A percentile compares a stretch with the other conserved stretches of the same genome.
Conservation (phyloP, 1,140 invertebrate genomes). For the Penaeus indicus region DNA sequence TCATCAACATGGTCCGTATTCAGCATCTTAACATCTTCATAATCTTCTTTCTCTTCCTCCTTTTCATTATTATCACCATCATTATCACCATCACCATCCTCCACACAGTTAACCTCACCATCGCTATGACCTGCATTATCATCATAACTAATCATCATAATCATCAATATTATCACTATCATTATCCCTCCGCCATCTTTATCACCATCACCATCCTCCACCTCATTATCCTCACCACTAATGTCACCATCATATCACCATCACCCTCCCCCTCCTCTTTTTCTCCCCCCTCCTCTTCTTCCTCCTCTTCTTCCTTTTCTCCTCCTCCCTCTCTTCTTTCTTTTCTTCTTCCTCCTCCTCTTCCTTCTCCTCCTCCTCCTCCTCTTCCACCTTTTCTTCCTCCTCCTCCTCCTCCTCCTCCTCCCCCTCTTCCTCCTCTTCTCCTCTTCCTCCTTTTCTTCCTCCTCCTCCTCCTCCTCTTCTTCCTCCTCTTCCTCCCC, state of each 20-base stretch:
- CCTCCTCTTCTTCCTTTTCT: not conserved
- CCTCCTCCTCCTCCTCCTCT: constrained; percentile 23
- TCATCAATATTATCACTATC: not conserved
- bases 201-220: not conserved
- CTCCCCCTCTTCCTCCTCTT: too few relatives aligned
- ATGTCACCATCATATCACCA: not conserved
- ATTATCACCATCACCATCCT: not conserved
- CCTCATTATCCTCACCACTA: not conserved
- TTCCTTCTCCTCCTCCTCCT: constrained; percentile 21
- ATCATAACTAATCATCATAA: too few relatives aligned
- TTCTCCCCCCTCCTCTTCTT: not conserved
- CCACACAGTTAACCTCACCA: not conserved
- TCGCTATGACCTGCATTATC: too few relatives aligned
- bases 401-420: not conserved
- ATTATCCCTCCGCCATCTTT: not conserved
- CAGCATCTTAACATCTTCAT: too few relatives aligned
- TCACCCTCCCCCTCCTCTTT: not conserved
- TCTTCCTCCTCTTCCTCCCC: constrained; percentile 18
- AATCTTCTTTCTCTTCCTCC: not conserved
- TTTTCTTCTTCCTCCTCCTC: not conserved
- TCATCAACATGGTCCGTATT: too few relatives aligned
- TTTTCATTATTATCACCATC: not conserved
- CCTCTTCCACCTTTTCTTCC: constrained; percentile 15
- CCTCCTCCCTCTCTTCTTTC: not conserved
- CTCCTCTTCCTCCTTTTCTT: not conserved